Conservation (phyloP, 2,888 invertebrate species). For the Formica aserva region DNA sequence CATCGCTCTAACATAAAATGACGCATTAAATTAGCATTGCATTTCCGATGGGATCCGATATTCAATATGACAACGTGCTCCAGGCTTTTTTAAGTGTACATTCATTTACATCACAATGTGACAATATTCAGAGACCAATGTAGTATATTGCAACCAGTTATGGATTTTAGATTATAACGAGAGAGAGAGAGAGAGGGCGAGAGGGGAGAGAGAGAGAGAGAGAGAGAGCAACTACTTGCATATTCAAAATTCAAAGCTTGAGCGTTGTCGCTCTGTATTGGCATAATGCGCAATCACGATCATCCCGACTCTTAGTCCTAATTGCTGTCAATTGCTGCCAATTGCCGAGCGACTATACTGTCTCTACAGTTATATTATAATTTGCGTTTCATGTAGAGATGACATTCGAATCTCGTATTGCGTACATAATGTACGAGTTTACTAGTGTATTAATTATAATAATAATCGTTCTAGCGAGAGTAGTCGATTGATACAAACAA, state of each 20-base stretch:
- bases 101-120: slow-evolving; percentile 32
- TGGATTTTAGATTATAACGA: not conserved
- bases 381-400: slow-evolving; percentile 52
- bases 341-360: slow-evolving; percentile 74
- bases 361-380: slow-evolving; percentile 62
- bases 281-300: slow-evolving; percentile 79
- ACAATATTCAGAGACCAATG: not conserved
- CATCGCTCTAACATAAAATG: slow-evolving; percentile 53
- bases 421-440: not conserved
- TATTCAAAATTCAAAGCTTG: slow-evolving; percentile 45
- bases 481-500: not conserved
- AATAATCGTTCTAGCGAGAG: not conserved
- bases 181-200: too few species aligned
- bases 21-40: slow-evolving; percentile 72
- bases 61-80: not conserved
- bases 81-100: not conserved
- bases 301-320: slow-evolving; percentile 76
- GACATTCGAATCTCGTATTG: not conserved
- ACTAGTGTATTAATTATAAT: not conserved
- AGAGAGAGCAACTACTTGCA: not conserved
- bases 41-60: slow-evolving; percentile 65
- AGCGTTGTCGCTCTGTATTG: slow-evolving; percentile 42
- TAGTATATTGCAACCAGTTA: not conserved
- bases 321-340: slow-evolving; percentile 83
- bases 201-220: too few species aligned